Evolutionary conservation across 2,797 vertebrate genomes (phyloP), one percentile per base, ranked within the genome.

Genomic region (Acridotheres tristis): DNA sequence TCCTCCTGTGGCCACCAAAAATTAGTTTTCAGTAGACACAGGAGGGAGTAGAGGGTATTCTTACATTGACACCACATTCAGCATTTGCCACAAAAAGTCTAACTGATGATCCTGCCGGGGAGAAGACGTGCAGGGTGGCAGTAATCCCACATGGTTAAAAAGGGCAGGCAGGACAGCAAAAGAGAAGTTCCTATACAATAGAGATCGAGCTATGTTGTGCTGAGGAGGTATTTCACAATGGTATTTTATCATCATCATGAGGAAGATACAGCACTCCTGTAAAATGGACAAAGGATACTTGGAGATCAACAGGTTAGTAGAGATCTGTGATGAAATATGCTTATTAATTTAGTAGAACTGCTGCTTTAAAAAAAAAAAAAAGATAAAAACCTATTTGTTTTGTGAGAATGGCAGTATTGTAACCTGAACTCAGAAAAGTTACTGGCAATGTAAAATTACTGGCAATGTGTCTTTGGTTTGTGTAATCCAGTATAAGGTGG

Each of bases 101-200:
- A 18, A 43, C 16, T 36, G 51, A 10, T 30, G 34, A 36, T 17
- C 19, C 47, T 75, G 2, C 25, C 50, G 36, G 47, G 29, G 17
- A 55, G 43, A 23, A 55, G 34, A 58, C 17, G 53, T 15, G 4
- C 0, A 0, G 43, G 48, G 5, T 3, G 9, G 55, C 43, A 40
- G 23, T 7, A 38, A 13, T 38, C 19, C 9, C 34, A 9, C 34
- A 36, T 21, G 1, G 30, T 51, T 7, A 5, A 58, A 72, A 55
- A 13, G 29, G 32, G 32, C 21, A 36, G 68, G 11, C 22, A 40
- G 57, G 66, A 48, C 14, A 59, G 54, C 53, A 55, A 50, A 89
- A 36, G 42, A 73, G 32, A 66, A 48, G 36, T 51, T 94, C n/a
- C 47, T 63, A 3, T 38, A 7, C 51, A n/a, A 14, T 22, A 69